Percentiles rank a stretch among this genome's conserved stretches.
Conservation (phyloP, 2,797 vertebrate genomes). For the Melanotaenia parkinsoni region DNA sequence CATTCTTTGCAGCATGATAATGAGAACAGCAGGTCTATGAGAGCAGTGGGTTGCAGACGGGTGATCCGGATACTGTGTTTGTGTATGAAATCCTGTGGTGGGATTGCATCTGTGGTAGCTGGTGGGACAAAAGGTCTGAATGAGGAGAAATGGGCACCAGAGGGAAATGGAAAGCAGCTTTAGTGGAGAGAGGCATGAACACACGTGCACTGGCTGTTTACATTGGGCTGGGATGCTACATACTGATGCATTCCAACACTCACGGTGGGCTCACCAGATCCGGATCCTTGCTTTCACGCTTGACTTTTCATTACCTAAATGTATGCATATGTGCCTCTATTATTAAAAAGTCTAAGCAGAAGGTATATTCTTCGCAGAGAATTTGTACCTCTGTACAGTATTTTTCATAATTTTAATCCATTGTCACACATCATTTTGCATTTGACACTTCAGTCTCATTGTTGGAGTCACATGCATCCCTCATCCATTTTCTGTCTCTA, state of each 20-base stretch:
- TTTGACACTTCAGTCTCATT: constrained; percentile 40
- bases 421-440: constrained; percentile 36
- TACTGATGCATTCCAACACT: constrained; percentile 75
- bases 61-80: constrained; percentile 70
- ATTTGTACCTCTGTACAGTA: background rate
- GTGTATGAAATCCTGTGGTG: constrained; percentile 76
- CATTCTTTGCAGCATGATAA: constrained; percentile 45
- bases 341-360: constrained; percentile 26
- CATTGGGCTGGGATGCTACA: constrained; percentile 73
- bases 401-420: constrained; percentile 34
- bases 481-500: constrained; percentile 50
- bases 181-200: constrained; percentile 60
- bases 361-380: constrained; percentile 23
- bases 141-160: constrained; percentile 70
- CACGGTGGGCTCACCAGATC: constrained; percentile 80
- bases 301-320: constrained; percentile 73
- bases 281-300: constrained; percentile 75
- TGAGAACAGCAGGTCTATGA: constrained; percentile 59
- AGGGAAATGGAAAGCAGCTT: constrained; percentile 80
- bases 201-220: constrained; percentile 78
- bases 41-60: constrained; percentile 46
- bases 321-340: constrained; percentile 47
- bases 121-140: constrained; percentile 77
- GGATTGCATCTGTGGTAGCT: constrained; percentile 73
- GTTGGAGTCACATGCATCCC: constrained; percentile 49